Percentiles rank a stretch among this genome's conserved stretches.
Evolutionary conservation across 2,113 vertebrate species (phyloP).

Genomic region (Hippocampus guttulatus): DNA sequence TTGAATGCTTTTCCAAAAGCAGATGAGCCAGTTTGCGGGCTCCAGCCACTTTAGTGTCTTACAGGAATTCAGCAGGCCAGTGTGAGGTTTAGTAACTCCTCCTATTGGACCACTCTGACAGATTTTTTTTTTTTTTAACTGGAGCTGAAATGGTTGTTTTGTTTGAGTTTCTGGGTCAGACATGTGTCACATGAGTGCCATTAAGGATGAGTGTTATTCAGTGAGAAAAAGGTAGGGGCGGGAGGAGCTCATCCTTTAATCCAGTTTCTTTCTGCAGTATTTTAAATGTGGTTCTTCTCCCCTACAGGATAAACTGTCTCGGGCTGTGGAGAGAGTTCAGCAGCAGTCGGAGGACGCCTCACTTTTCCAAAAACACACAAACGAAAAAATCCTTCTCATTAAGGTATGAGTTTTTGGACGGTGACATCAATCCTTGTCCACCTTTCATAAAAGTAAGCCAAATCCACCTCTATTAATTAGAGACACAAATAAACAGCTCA

Average conservation of each 20-base stretch:
- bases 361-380: constrained; percentile 54
- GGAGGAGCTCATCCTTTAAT: constrained; percentile 13
- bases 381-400: constrained; percentile 61
- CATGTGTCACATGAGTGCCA: constrained; percentile 43
- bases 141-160: constrained; percentile 16
- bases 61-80: constrained; percentile 54
- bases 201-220: constrained; percentile 26
- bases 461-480: constrained; percentile 2
- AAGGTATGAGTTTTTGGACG: constrained; percentile 53
- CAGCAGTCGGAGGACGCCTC: constrained; percentile 59
- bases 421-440: not conserved
- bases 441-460: too few relatives aligned
- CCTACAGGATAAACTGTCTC: constrained; percentile 60
- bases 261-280: constrained; percentile 16
- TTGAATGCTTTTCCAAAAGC: constrained; percentile 12
- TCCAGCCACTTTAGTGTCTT: constrained; percentile 6
- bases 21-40: constrained; percentile 1
- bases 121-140: constrained; percentile 8
- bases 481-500: not conserved
- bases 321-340: constrained; percentile 52
- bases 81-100: constrained; percentile 33
- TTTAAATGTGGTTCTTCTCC: constrained; percentile 21
- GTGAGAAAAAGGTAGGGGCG: not conserved
- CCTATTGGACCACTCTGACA: not conserved
- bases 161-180: constrained; percentile 17